Base-by-base conservation (phyloP, 1,140 invertebrate species). In the Hermatobates lingyangjiaoensis region DNA sequence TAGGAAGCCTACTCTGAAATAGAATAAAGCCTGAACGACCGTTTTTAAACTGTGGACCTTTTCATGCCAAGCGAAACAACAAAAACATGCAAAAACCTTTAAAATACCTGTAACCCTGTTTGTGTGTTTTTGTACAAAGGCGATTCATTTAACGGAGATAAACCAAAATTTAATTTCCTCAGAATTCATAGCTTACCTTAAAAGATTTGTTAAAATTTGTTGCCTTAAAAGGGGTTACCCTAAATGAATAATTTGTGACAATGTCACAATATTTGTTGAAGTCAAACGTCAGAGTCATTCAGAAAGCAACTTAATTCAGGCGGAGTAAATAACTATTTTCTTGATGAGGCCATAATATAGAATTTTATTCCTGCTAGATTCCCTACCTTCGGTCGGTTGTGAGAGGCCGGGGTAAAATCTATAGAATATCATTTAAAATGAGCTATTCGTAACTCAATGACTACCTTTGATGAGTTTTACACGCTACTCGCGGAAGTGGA, bases 401-500 rank as follows among this genome's bases (percentile, higher is more conserved):
- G 61, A 62, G 63, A 65, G 55, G 51, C 58, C 27, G 47, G 48
- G 2, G 56, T 66, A 18, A 60, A 62, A 44, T 51, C 51, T 3
- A 52, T 61, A 4, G 61, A 63, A 52, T 50, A 56, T 34, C 57
- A 61, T 34, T 25, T 66, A n/a, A 44, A 53, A 7, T 27, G 46
- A 5, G 48, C 54, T 10, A 26, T 57, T 21, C 54, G 56, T 21
- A 50, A 57, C 18, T n/a, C 54, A 24, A 26, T 48, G 14, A 34
- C 53, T 20, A 62, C 57, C n/a, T 64, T 52, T 34, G 63, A 65
- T 51, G 60, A 67, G 55, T 56, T 66, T 34, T 18, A 46, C n/a
- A 65, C 64, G 7, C 52, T 60, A 4, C 27, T 63, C 4, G 52
- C 40, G 21, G 26, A 59, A 45, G 59, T 65, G 7, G 61, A 65